These are phyloP conservation scores for Chiroxiphia lanceolata DNA, from an alignment of 2,797 vertebrate genomes.

Conservation along the genomic window DNA sequence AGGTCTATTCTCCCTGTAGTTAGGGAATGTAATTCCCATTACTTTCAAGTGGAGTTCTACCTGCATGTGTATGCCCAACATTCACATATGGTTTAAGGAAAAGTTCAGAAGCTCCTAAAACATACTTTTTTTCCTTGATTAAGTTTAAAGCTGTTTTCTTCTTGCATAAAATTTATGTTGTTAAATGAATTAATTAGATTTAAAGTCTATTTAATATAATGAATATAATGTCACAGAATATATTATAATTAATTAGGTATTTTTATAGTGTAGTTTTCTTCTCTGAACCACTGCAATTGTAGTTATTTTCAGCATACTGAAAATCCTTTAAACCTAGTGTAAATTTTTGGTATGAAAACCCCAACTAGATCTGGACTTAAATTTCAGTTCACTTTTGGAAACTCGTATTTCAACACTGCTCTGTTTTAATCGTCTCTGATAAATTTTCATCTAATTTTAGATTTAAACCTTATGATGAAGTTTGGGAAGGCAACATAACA, in stretches of 20 bases:
- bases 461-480: not conserved
- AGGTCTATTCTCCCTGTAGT: not conserved
- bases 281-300: not conserved
- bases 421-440: not conserved
- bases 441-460: not conserved
- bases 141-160: not conserved
- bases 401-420: not conserved
- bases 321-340: not conserved
- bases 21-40: not conserved
- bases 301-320: not conserved
- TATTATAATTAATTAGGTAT: not conserved
- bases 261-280: not conserved
- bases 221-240: not conserved
- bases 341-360: not conserved
- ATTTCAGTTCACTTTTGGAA: not conserved
- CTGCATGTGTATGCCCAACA: not conserved
- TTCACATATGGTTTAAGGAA: not conserved
- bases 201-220: not conserved
- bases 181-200: not conserved
- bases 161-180: not conserved
- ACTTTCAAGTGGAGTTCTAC: not conserved
- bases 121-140: not conserved
- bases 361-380: not conserved
- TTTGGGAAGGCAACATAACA: not conserved
- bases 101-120: not conserved